Evolutionary conservation across 2,888 invertebrate species (phyloP), one percentile per base, ranked within the genome.

Genomic region (Empis livida): DNA sequence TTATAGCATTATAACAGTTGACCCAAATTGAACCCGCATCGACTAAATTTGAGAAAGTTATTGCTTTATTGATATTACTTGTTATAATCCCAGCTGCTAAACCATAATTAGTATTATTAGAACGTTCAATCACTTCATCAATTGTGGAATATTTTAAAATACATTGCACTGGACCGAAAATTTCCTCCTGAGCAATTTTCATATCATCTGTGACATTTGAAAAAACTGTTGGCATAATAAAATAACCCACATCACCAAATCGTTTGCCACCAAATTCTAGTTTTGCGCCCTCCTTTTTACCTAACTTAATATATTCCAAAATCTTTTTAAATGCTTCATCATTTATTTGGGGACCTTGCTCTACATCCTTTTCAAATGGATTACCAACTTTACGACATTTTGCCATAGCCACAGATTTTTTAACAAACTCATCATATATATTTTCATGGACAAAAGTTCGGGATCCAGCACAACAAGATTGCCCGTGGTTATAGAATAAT

Each of bases 161-260:
- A 46, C 79, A 80, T 67, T 90, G 89, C 1, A 92, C 92, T 0
- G 92, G 92, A 0, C 92, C 92, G 63, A 93, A 92, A 56, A 93
- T 92, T 86, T 87, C 87, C 67, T 87, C 84, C 54, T 71, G 73
- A 10, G 84, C 82, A 59, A 88, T 86, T 49, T 73, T 75, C 85
- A 86, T 87, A 56, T 80, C 65, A 59, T 88, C 87, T 44, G 73
- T 76, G 11, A 86, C 86, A 63, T 83, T 76, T n/a, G 84, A 79
- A 61, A 86, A 85, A 6, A 87, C 81, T 0, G 87, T 87, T 1
- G 88, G 86, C 56, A 84, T 72, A 39, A 90, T 70, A 60, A 82
- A 90, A 67, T 73, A 90, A 2, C 89, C 90, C 44, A 77, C 73
- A 35, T 70, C 71, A 27, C 85, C 87, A 42, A 76, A 62, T 16